Base-by-base conservation (phyloP, 2,797 vertebrate species). In the Cossypha polioptera region DNA sequence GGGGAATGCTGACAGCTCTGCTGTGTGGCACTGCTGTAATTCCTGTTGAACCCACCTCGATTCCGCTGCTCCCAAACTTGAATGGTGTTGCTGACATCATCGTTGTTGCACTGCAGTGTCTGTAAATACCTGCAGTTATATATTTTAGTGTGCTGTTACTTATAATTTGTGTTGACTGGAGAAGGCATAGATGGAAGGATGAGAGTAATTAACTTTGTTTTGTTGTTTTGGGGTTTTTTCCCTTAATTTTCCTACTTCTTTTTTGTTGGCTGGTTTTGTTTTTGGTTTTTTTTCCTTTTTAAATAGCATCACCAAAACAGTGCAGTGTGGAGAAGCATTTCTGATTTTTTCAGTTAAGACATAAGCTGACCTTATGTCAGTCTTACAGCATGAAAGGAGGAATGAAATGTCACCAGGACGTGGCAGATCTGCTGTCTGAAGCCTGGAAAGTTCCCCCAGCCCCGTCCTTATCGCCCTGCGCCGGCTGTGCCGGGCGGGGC, bases 61-160 rank as follows among this genome's bases (percentile, higher is more conserved):
- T 92, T 58, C 88, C 0, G 15, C 86, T 81, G 73, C 45, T 84
- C 77, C 88, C 7, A 4, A 91, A 40, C 67, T 38, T 85, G 93
- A 95, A 77, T 78, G 90, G 55, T 79, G 83, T 50, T 57, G 95
- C 94, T 95, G 89, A 96, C 94, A 83, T 94, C 94, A 53, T 76
- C 28, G 4, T 28, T 93, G 91, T 96, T 97, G 94, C 95, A 92
- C 93, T 97, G 96, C 96, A 0, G 93, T 40, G n/a, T 81, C 95
- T 96, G 45, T 82, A 91, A 94, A 94, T 94, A 95, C 26, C 92
- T 40, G 65, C 40, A 20, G 15, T 20, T 94, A 51, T 63, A 20
- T 76, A 29, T 53, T 68, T 81, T 38, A 15, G 24, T 22, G 26
- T 76, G 43, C 47, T 45, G 33, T 63, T 82, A 14, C n/a, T 58